Percentiles rank a stretch among this genome's conserved stretches.
phyloP scores from a whole-genome alignment of 64 coral and sea anemone genomes.

The Hydrozoanthus tunicans region DNA sequence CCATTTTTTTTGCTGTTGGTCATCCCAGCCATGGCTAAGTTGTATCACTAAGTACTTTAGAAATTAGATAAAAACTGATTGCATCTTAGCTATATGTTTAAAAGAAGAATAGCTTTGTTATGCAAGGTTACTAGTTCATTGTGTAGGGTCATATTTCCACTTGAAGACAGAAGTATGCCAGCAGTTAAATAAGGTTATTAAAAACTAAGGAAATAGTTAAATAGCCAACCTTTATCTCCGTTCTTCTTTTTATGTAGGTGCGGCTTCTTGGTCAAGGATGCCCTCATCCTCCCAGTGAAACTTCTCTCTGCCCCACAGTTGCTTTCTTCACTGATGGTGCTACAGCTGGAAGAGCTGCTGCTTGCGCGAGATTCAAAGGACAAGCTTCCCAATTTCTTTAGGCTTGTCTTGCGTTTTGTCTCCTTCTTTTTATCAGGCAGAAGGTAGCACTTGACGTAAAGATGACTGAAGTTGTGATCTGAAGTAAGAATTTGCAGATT shows the following conservation, averaged over 20 bases:
- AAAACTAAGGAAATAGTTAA: neutral
- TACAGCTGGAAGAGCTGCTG: conserved; percentile 26
- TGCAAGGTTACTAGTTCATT: too few species aligned
- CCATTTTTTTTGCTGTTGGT: too few species aligned
- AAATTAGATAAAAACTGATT: too few species aligned
- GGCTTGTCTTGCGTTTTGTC: conserved; percentile 70
- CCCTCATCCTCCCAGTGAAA: conserved; percentile 40
- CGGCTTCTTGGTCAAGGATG: conserved; percentile 62
- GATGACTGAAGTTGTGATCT: conserved; percentile 73
- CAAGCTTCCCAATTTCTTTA: conserved; percentile 53
- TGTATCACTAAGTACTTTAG: too few species aligned
- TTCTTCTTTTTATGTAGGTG: conserved; percentile 66
- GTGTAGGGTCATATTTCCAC: too few species aligned
- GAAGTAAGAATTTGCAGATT: neutral
- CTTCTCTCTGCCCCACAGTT: conserved; percentile 29
- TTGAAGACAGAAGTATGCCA: neutral
- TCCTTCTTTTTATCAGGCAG: conserved; percentile 71
- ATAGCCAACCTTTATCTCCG: conserved; percentile 58
- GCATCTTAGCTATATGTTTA: too few species aligned
- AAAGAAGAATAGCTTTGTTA: too few species aligned
- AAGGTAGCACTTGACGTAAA: conserved; percentile 80
- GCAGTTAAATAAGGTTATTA: neutral
- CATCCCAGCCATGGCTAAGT: too few species aligned
- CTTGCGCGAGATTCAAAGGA: neutral
- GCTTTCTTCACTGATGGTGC: conserved; percentile 56